Conservation (phyloP, 2,113 vertebrate species). For the Neomonachus schauinslandi region DNA sequence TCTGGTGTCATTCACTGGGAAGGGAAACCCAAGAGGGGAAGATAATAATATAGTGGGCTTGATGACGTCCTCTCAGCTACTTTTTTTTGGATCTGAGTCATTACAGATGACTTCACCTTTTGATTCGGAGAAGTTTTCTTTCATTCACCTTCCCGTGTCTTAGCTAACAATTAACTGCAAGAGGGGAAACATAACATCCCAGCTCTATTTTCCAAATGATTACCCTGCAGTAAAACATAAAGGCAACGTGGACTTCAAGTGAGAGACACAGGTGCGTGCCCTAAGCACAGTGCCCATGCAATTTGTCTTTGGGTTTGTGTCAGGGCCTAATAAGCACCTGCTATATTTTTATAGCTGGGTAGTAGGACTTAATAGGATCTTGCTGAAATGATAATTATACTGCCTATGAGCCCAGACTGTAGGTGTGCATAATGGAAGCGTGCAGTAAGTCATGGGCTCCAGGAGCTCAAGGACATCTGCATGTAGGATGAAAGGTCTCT, state of each 20-base stretch:
- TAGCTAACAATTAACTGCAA: background rate
- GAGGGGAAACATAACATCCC: background rate
- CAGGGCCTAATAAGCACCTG: slow-evolving; percentile 7
- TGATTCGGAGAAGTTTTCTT: background rate
- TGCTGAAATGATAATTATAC: background rate
- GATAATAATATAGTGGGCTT: background rate
- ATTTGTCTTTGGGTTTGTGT: slow-evolving; percentile 22
- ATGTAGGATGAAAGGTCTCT: background rate
- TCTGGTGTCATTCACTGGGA: background rate
- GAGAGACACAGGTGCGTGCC: slow-evolving; percentile 11
- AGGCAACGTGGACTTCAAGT: background rate
- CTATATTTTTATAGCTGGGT: background rate
- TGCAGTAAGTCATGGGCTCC: background rate
- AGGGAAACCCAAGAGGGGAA: background rate
- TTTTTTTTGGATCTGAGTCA: background rate
- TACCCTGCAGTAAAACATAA: background rate
- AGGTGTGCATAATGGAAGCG: background rate
- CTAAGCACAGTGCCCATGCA: background rate
- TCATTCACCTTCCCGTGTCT: background rate
- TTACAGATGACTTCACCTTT: background rate
- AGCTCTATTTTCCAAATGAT: background rate
- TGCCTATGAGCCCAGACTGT: background rate
- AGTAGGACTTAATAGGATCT: background rate
- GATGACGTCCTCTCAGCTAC: background rate
- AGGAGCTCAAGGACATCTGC: background rate